Evolutionary conservation across 92 coral and sea anemone species (phyloP).

Genomic region (Siderastrea siderea): DNA sequence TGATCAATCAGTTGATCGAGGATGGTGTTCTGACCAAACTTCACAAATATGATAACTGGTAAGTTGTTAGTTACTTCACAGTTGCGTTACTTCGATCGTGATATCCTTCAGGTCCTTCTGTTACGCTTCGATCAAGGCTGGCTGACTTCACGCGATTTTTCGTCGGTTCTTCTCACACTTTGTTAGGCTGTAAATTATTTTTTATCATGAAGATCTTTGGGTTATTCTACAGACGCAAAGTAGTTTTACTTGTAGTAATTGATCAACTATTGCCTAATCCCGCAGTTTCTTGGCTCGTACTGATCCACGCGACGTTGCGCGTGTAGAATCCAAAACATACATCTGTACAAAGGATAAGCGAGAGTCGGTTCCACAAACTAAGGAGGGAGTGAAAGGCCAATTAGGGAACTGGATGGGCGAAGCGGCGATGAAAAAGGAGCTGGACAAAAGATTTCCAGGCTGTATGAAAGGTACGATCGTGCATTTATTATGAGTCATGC

Average conservation of each 20-base stretch:
- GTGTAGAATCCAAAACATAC: constrained; percentile 89
- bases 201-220: background rate
- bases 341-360: constrained; percentile 80
- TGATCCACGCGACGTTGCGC: constrained; percentile 94
- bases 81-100: constrained; percentile 2
- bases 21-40: constrained; percentile 67
- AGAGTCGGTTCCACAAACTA: constrained; percentile 79
- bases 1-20: constrained; percentile 74
- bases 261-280: background rate
- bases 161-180: background rate
- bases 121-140: background rate
- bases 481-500: background rate
- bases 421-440: constrained; percentile 70
- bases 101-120: background rate
- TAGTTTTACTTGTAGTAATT: constrained; percentile 2
- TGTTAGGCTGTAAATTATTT: background rate
- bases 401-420: constrained; percentile 89
- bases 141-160: background rate
- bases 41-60: constrained; percentile 74
- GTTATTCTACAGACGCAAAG: background rate
- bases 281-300: constrained; percentile 84
- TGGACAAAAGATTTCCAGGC: constrained; percentile 78
- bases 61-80: constrained; percentile 3
- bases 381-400: constrained; percentile 74
- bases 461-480: constrained; percentile 85